A percentile compares a stretch with the other conserved stretches of the same genome.
Evolutionary conservation across 2,797 vertebrate genomes (phyloP).

Genomic region (Todus mexicanus): DNA sequence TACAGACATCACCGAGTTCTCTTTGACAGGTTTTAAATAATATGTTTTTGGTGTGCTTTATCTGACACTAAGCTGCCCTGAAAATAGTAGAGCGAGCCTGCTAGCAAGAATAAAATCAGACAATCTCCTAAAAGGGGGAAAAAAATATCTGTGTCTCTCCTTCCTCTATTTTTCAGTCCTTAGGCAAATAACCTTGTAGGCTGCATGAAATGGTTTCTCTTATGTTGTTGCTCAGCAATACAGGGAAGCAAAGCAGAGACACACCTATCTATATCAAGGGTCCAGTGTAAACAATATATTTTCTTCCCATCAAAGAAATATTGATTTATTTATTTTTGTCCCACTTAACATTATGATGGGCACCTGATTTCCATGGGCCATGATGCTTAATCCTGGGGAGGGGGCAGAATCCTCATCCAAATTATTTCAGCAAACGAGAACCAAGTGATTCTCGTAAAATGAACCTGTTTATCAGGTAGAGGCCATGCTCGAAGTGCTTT

Average conservation of each 20-base stretch:
- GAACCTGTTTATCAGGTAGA: background rate
- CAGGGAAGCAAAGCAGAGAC: background rate
- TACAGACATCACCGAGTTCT: background rate
- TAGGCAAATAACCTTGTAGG: constrained; percentile 55
- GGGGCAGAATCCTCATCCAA: background rate
- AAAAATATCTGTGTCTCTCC: background rate
- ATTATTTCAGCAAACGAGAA: background rate
- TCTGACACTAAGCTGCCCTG: constrained; percentile 62
- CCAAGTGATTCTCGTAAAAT: background rate
- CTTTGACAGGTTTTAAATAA: constrained; percentile 55
- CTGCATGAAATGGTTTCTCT: background rate
- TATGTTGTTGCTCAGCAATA: background rate
- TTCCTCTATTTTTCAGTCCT: constrained; percentile 12
- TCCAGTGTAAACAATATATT: background rate
- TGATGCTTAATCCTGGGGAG: background rate
- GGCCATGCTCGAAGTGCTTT: background rate
- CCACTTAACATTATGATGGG: background rate
- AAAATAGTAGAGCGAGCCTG: constrained; percentile 40
- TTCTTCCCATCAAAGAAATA: background rate
- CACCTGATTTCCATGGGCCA: background rate
- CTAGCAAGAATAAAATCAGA: constrained; percentile 44
- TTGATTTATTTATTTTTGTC: too few species aligned
- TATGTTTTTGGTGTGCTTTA: constrained; percentile 39
- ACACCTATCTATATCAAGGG: background rate
- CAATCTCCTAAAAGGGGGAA: background rate